Conservation (phyloP, 2,888 invertebrate genomes). For the Podotricha telesiphe region DNA sequence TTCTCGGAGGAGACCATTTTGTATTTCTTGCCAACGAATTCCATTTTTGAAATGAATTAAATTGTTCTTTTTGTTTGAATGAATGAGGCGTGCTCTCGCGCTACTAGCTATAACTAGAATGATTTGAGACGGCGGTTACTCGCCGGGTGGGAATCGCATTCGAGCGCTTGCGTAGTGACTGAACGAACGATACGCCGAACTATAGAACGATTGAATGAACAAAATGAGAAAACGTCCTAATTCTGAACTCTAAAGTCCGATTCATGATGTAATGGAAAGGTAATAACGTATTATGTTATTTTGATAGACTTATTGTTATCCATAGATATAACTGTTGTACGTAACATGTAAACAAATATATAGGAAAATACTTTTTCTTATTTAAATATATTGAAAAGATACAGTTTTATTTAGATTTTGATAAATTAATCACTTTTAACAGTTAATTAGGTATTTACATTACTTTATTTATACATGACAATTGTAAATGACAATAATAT, state of each 20-base stretch:
- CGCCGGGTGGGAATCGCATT: conserved; percentile 46
- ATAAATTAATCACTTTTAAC: no score
- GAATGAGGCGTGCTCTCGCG: conserved; percentile 49
- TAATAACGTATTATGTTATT: neutral
- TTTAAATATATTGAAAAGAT: no score
- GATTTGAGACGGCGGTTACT: conserved; percentile 46
- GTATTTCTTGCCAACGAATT: conserved; percentile 88
- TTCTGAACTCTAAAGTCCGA: conserved; percentile 44
- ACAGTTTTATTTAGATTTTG: no score
- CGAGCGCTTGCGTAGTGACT: conserved; percentile 49
- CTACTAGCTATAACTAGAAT: conserved; percentile 67
- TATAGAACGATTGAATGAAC: conserved; percentile 46
- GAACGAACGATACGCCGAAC: neutral
- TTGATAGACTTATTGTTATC: neutral
- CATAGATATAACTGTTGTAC: neutral
- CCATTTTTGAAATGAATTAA: conserved; percentile 65
- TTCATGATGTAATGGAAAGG: neutral
- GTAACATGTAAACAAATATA: no score
- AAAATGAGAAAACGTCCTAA: conserved; percentile 34
- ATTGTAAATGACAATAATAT: no score
- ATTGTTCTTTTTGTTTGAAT: conserved; percentile 43
- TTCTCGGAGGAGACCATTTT: conserved; percentile 91
- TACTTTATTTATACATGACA: no score
- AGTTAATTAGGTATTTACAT: no score
- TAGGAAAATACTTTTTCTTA: no score